Conservation (phyloP, 2,797 vertebrate genomes). For the Lepilemur septentrionalis region DNA sequence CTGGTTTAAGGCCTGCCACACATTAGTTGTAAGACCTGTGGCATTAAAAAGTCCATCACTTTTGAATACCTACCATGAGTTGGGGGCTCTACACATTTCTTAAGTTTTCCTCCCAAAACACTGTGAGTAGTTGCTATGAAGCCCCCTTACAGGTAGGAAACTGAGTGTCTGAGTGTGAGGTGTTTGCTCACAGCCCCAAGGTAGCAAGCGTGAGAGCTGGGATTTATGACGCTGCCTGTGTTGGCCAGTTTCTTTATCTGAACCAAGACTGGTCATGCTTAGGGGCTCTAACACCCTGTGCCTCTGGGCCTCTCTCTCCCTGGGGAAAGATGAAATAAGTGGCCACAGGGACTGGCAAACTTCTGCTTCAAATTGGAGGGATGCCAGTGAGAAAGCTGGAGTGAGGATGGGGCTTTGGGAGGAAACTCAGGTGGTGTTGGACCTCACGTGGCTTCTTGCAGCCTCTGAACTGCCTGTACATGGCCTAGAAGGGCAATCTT, state of each 20-base stretch:
- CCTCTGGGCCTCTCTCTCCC: background rate
- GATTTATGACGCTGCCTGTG: background rate
- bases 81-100: background rate
- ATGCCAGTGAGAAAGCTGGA: fast-evolving
- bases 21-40: background rate
- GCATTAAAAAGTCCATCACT: background rate
- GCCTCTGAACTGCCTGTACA: background rate
- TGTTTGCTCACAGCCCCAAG: background rate
- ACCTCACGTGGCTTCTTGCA: background rate
- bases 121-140: background rate
- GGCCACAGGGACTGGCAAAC: background rate
- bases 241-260: background rate
- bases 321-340: background rate
- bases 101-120: background rate
- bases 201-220: background rate
- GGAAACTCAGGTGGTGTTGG: background rate
- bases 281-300: background rate
- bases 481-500: background rate
- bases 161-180: background rate
- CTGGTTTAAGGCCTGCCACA: background rate
- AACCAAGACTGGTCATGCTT: too few species aligned
- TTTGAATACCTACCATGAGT: background rate
- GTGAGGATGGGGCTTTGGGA: fast-evolving
- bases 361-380: background rate
- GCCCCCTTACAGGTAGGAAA: background rate